A percentile compares a stretch with the other conserved stretches of the same genome.
These are phyloP conservation scores for Itoplectis maculator DNA, from an alignment of 2,888 invertebrate genomes.

Conservation along the genomic window DNA sequence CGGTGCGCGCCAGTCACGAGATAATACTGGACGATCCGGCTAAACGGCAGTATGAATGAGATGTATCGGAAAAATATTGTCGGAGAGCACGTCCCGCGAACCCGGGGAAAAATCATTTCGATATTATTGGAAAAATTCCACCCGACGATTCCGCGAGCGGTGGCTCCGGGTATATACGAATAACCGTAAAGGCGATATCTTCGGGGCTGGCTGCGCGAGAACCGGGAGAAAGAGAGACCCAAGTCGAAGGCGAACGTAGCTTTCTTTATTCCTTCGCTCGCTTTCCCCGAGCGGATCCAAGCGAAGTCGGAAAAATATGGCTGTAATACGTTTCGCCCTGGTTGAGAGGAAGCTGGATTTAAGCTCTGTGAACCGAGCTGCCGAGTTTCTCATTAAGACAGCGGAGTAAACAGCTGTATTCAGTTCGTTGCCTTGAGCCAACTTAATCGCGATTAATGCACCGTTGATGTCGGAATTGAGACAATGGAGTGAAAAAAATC, in stretches of 20 bases:
- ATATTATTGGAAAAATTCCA: conserved; percentile 62
- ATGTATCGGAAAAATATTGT: conserved; percentile 57
- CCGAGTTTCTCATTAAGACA: no score
- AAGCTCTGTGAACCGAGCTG: not conserved
- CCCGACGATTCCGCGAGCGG: conserved; percentile 26
- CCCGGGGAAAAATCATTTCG: conserved; percentile 55
- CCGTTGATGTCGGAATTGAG: no score
- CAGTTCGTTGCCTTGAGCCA: no score
- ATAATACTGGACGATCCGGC: conserved; percentile 32
- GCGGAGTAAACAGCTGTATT: no score
- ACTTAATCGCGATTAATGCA: no score
- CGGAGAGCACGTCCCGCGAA: conserved; percentile 16
- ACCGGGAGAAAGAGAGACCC: not conserved
- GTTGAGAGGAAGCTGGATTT: not conserved
- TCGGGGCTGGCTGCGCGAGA: conserved; percentile 11
- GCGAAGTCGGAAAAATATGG: conserved; percentile 14
- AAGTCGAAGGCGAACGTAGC: not conserved
- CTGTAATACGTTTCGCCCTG: not conserved
- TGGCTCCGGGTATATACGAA: not conserved
- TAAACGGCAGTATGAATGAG: conserved; percentile 49
- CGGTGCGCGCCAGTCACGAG: not conserved
- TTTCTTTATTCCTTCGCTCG: conserved; percentile 7
- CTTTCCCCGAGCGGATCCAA: conserved; percentile 10
- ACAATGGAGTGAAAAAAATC: not conserved
- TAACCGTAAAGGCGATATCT: conserved; percentile 41